Base-by-base conservation (phyloP, 2,797 vertebrate species). In the Halcyon chelicuti region DNA sequence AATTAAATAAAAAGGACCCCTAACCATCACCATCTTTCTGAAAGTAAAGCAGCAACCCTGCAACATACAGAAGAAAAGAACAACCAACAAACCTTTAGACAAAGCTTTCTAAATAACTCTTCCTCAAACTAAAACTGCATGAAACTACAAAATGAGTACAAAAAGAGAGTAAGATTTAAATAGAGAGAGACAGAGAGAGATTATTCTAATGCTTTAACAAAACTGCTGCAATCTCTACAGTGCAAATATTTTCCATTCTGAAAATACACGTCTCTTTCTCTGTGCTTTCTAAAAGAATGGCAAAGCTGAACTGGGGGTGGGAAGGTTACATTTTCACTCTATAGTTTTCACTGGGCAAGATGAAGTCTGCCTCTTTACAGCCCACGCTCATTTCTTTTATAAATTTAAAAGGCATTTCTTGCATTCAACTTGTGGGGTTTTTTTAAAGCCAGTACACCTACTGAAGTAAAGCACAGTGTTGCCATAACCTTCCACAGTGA, bases 151-250 rank as follows among this genome's bases (percentile, higher is more conserved):
- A 91, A 91, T 25, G 1, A 51, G 28, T 55, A 57, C 20, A 66
- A 72, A 74, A 57, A 73, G 31, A 77, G 2, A 82, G 39, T 62
- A 91, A 94, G 55, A 79, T 23, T 88, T 81, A 16, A 35, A 17
- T 51, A 44, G 20, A n/a, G 4, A 19, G 23, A 21, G 10, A 22
- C 10, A 2, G 46, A 46, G 0, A 49, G 0, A 37, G 23, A 81
- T 84, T 68, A 76, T 67, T 85, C 23, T 67, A 85, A 85, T 19
- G 6, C 31, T 90, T 76, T 81, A 86, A 57, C 35, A 84, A 67
- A 80, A 60, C 40, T 63, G 33, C 29, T 73, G 31, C 22, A 54
- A 78, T 86, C 12, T 84, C 58, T 46, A 31, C 21, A 88, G 60
- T 31, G 60, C 47, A 90, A 93, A 49, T 86, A 76, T 73, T 81